Evolutionary conservation across 2,113 vertebrate species (phyloP).

Genomic region (Sphyrna mokarran): DNA sequence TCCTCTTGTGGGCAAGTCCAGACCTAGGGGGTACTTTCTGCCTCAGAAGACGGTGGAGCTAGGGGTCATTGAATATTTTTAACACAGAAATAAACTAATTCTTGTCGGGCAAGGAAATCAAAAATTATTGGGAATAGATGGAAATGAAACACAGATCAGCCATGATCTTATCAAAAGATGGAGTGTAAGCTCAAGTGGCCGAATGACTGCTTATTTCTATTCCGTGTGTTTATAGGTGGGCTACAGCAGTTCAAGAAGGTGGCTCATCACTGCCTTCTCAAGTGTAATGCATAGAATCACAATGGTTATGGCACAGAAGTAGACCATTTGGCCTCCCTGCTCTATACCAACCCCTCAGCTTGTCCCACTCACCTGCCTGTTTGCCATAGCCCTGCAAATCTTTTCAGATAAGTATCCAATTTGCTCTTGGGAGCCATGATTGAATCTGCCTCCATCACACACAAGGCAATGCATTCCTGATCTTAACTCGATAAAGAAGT

Average conservation of each 20-base stretch:
- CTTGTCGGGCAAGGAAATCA: too few species aligned
- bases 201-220: too few species aligned
- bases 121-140: too few species aligned
- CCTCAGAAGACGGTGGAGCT: too few species aligned
- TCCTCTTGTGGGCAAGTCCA: too few species aligned
- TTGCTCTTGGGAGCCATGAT: background rate
- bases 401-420: background rate
- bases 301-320: background rate
- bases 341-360: background rate
- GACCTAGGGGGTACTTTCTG: too few species aligned
- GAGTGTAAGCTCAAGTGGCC: too few species aligned
- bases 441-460: background rate
- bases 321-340: background rate
- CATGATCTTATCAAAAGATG: too few species aligned
- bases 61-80: too few species aligned
- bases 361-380: background rate
- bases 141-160: too few species aligned
- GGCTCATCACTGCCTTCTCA: background rate
- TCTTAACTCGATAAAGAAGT: background rate
- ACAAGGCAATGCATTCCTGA: background rate
- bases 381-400: background rate
- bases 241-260: background rate
- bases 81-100: too few species aligned
- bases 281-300: background rate
- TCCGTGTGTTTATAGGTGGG: background rate